These are phyloP conservation scores for Myrmecobius fasciatus DNA, from an alignment of 2,113 vertebrate species.

Conservation along the genomic window DNA sequence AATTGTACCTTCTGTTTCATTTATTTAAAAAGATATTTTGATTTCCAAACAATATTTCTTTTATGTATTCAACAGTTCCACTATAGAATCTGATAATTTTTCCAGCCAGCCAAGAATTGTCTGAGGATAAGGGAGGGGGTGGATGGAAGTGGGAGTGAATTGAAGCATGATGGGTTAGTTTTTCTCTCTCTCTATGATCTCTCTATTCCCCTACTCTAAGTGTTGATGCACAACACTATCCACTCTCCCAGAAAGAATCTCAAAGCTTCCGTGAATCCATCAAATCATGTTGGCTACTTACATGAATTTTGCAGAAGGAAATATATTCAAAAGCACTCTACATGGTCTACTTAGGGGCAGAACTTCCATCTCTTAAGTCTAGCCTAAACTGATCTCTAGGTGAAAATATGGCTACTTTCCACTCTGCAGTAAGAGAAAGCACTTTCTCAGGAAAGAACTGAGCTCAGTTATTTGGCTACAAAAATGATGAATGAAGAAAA, in stretches of 20 bases:
- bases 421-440: not conserved
- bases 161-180: not conserved
- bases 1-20: not conserved
- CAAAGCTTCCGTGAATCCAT: not conserved
- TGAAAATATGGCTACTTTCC: not conserved
- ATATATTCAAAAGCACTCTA: not conserved
- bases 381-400: not conserved
- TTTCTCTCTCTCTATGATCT: not conserved
- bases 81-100: not conserved
- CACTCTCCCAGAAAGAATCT: not conserved
- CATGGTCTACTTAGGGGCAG: not conserved
- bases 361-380: not conserved
- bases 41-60: not conserved
- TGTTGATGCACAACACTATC: not conserved
- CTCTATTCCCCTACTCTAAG: not conserved
- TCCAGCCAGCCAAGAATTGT: not conserved
- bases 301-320: not conserved
- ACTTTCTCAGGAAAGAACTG: not conserved
- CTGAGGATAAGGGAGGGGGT: not conserved
- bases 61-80: not conserved
- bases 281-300: not conserved
- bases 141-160: not conserved
- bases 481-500: not conserved
- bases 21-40: not conserved
- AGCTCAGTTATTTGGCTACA: not conserved